phyloP scores from a whole-genome alignment of 2,113 vertebrate species.

The Mustela nigripes region DNA sequence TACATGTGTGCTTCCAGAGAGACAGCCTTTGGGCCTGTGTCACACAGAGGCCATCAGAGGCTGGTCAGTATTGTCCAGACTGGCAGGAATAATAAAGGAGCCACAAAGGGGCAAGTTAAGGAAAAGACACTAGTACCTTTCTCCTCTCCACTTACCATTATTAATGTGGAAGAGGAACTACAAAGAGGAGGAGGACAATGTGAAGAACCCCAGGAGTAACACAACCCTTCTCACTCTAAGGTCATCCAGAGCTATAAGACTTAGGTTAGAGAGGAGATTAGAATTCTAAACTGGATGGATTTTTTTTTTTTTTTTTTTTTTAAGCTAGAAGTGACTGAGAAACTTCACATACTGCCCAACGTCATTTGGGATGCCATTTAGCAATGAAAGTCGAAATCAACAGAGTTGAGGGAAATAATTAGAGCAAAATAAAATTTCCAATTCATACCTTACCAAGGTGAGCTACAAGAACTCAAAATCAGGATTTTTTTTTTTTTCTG shows the following conservation, averaged over 20 bases:
- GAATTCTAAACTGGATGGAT: neutral
- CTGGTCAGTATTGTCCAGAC: neutral
- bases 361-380: neutral
- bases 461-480: neutral
- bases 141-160: neutral
- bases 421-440: neutral
- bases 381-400: neutral
- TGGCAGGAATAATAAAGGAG: neutral
- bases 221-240: neutral
- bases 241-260: neutral
- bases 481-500: neutral
- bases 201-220: neutral
- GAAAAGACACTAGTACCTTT: neutral
- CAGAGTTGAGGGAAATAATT: neutral
- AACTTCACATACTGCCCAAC: neutral
- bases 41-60: neutral
- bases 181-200: neutral
- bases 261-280: neutral
- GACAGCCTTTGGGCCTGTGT: neutral
- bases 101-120: neutral
- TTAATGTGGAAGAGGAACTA: neutral
- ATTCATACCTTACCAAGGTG: neutral
- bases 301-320: neutral
- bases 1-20: neutral
- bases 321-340: neutral